Conservation (phyloP, 2,888 invertebrate genomes). For the Frankliniella intonsa region DNA sequence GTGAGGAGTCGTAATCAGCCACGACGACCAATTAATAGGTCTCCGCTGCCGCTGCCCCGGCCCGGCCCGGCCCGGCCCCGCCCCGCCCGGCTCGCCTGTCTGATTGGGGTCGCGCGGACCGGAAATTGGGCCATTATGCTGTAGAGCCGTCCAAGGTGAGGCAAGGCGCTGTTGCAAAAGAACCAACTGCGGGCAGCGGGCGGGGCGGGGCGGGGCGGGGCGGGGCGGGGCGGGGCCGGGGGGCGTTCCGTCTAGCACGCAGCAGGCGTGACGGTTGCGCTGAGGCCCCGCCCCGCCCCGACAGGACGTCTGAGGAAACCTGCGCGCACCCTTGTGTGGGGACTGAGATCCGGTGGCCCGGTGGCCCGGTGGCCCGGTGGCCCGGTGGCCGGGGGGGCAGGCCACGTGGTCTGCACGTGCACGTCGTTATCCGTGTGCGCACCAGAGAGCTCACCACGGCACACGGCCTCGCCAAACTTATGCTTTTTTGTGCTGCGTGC, state of each 20-base stretch:
- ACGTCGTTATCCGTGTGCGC: no score
- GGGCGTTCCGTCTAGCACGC: not conserved
- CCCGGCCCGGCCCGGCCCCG: no score
- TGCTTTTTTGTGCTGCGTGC: no score
- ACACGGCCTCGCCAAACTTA: no score
- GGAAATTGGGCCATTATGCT: constrained; percentile 16
- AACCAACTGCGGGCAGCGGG: not conserved
- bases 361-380: not conserved
- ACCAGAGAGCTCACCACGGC: no score
- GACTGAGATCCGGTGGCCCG: not conserved
- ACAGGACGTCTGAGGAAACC: not conserved
- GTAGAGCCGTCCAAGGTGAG: not conserved
- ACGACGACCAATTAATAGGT: not conserved
- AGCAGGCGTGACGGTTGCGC: not conserved
- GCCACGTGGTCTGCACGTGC: no score
- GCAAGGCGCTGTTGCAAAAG: not conserved
- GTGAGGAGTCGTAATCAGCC: not conserved
- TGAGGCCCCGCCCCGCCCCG: no score
- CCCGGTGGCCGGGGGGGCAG: no score
- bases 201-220: not conserved
- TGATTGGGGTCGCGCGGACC: not conserved
- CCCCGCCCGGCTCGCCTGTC: not conserved
- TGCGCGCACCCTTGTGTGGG: no score
- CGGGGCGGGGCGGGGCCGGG: not conserved
- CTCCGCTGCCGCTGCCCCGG: not conserved